Conservation (phyloP, 1,140 invertebrate species). For the Drosophila bocqueti region DNA sequence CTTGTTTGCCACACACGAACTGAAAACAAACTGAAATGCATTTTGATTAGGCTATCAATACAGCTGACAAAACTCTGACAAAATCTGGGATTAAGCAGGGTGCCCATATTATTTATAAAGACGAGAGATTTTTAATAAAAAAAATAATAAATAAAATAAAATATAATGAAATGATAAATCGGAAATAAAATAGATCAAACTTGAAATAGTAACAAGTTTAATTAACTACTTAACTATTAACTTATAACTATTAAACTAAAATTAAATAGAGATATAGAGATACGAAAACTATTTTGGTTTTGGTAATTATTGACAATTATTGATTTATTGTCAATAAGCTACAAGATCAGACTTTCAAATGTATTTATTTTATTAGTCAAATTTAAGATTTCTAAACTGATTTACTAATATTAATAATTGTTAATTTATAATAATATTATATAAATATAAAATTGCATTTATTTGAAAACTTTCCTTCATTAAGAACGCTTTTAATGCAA, state of each 20-base stretch:
- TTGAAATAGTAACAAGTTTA: too few relatives aligned
- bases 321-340: too few relatives aligned
- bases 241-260: too few relatives aligned
- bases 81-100: constrained; percentile 6
- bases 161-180: not conserved
- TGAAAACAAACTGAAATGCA: constrained; percentile 45
- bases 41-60: constrained; percentile 19
- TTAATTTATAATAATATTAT: not conserved
- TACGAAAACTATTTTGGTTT: too few relatives aligned
- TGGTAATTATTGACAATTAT: too few relatives aligned
- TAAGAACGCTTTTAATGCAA: not conserved
- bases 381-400: too few relatives aligned
- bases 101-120: not conserved
- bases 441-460: not conserved
- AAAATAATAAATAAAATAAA: not conserved
- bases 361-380: too few relatives aligned
- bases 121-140: not conserved
- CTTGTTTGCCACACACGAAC: constrained; percentile 39
- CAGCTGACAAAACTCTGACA: not conserved
- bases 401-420: too few relatives aligned
- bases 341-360: too few relatives aligned
- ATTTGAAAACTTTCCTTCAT: not conserved
- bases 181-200: not conserved
- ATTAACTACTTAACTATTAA: too few relatives aligned
- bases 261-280: too few relatives aligned